A percentile compares a stretch with the other conserved stretches of the same genome.
phyloP scores from a whole-genome alignment of 2,888 invertebrate genomes.

The Torymus texanus region DNA sequence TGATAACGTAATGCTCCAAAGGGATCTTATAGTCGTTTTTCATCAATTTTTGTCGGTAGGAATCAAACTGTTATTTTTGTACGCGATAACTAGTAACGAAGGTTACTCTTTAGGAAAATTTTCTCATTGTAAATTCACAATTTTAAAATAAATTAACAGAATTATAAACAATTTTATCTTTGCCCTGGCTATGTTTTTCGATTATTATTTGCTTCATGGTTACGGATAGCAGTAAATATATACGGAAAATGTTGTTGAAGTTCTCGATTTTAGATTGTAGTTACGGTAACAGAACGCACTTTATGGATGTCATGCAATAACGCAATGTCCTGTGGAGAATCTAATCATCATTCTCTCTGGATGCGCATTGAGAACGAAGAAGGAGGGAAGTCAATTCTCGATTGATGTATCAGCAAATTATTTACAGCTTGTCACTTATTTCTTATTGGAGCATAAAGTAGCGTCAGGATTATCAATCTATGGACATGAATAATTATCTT shows the following conservation, averaged over 20 bases:
- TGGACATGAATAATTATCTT: not conserved
- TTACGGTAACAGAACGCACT: constrained; percentile 12
- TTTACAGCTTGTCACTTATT: constrained; percentile 27
- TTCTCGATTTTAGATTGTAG: constrained; percentile 17
- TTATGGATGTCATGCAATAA: constrained; percentile 32
- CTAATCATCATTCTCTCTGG: constrained; percentile 31
- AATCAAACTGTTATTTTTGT: no score
- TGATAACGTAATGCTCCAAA: no score
- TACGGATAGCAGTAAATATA: constrained; percentile 12
- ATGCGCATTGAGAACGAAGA: constrained; percentile 23
- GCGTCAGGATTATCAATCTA: not conserved
- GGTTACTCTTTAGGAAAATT: no score
- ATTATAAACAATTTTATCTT: no score
- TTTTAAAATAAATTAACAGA: no score
- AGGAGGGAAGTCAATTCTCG: constrained; percentile 25
- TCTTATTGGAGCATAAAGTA: constrained; percentile 36
- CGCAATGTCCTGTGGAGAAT: constrained; percentile 26
- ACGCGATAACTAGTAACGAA: no score
- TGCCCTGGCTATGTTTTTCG: no score
- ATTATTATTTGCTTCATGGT: constrained; percentile 17
- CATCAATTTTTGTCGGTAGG: no score
- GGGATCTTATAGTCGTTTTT: no score
- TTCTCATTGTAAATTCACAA: no score
- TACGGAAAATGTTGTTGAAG: constrained; percentile 36
- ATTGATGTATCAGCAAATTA: constrained; percentile 11